phyloP scores from a whole-genome alignment of 2,797 vertebrate species.

The Tenualosa thibaudeaui region DNA sequence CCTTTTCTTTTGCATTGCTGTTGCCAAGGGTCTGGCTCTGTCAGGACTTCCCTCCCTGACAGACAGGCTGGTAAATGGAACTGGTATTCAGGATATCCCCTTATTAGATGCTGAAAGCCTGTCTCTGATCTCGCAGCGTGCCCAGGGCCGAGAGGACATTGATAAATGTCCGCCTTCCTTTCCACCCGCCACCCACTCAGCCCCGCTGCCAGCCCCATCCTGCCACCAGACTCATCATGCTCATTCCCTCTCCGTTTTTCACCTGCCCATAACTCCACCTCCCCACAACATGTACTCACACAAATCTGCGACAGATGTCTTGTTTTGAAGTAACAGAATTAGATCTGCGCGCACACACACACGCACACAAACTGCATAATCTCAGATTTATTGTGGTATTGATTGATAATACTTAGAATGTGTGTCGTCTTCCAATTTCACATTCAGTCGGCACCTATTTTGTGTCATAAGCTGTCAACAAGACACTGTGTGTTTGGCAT shows the following conservation, averaged over 20 bases:
- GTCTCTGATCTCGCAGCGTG: neutral
- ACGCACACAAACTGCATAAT: neutral
- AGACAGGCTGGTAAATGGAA: conserved; percentile 20
- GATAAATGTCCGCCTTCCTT: conserved; percentile 15
- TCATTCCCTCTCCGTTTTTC: neutral
- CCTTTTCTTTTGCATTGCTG: neutral
- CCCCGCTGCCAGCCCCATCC: neutral
- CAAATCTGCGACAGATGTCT: neutral
- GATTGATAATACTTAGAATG: neutral
- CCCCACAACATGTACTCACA: neutral
- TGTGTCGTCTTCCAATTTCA: neutral
- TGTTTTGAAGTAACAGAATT: neutral
- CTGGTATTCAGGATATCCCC: conserved; percentile 23
- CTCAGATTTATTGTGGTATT: neutral
- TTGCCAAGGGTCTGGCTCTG: neutral
- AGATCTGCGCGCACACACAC: neutral
- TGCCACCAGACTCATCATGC: neutral
- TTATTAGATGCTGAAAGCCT: conserved; percentile 18
- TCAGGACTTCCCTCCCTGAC: neutral
- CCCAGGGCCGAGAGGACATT: conserved; percentile 17
- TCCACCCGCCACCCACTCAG: neutral
- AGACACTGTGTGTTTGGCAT: neutral
- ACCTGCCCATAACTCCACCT: neutral
- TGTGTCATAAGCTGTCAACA: neutral
- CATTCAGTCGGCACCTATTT: neutral